phyloP scores from a whole-genome alignment of 2,797 vertebrate genomes.

The Premnoplex brunnescens region DNA sequence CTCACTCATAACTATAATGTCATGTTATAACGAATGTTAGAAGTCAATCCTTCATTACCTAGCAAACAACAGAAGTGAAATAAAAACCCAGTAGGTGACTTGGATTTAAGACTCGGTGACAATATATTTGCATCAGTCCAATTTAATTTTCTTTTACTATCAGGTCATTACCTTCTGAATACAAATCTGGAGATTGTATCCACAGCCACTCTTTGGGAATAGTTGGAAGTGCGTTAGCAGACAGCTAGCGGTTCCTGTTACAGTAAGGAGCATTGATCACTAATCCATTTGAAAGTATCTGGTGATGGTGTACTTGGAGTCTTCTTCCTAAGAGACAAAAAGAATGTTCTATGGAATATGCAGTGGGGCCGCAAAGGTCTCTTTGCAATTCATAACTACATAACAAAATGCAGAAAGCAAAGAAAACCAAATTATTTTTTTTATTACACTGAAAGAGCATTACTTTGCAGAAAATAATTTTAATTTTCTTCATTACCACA shows the following conservation, averaged over 20 bases:
- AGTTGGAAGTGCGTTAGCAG: slow-evolving; percentile 21
- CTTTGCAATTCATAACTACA: not conserved
- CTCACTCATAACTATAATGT: slow-evolving; percentile 20
- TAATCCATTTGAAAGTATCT: not conserved
- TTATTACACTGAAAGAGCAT: not conserved
- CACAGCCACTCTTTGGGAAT: not conserved
- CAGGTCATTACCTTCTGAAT: slow-evolving; percentile 47
- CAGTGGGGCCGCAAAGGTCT: not conserved
- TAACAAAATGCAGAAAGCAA: not conserved
- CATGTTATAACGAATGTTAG: not conserved
- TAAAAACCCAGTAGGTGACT: slow-evolving; percentile 39
- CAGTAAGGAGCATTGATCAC: not conserved
- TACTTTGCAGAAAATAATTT: not conserved
- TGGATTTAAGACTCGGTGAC: slow-evolving; percentile 12
- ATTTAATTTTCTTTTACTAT: slow-evolving; percentile 54
- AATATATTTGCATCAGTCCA: slow-evolving; percentile 35
- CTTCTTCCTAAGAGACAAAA: not conserved
- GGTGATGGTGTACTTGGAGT: not conserved
- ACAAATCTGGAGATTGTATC: not conserved
- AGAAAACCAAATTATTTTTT: not conserved
- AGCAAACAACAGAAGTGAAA: slow-evolving; percentile 39
- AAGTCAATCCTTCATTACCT: slow-evolving; percentile 53
- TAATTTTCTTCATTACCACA: not conserved
- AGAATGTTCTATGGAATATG: not conserved
- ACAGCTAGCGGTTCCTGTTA: slow-evolving; percentile 4